Evolutionary conservation across 2,113 vertebrate species (phyloP), one percentile per base, ranked within the genome.

Genomic region (Psilopogon haemacephalus): DNA sequence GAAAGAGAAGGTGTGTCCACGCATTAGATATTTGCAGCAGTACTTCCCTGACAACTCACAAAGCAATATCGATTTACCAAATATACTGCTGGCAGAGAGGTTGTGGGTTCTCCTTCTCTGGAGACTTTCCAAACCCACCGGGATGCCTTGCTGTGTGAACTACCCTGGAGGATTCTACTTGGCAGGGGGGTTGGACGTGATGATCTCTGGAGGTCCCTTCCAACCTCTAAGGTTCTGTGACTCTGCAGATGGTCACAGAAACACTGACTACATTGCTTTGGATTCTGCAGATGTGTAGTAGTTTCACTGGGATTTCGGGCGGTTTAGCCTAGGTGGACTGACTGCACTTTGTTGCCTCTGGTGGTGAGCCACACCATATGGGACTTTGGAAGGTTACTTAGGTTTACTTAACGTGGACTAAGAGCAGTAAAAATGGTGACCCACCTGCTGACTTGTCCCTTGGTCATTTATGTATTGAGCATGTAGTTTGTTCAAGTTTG

Each of bases 301-400:
- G 15, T 2, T 59, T 35, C 3, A 2, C 30, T 35, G n/a, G 24
- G 30, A 19, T 64, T 62, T 54, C 7, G 0, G 44, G 9, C 2
- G 12, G 16, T 52, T 54, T 15, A 37, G 52, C 8, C 33, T 2
- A 1, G 5, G 62, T 67, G 33, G 33, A 85, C 28, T 40, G 32
- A 27, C 16, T 16, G 11, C 23, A 37, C 5, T 19, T 2, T 0
- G 4, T 32, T 52, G 23, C 5, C 6, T 21, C 4, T 46, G 35
- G 40, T 32, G 11, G 14, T 54, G 11, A 6, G 26, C 38, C n/a
- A 18, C 17, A 5, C 9, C 0, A 0, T 10, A 1, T 1, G 1
- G 50, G 23, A 38, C 30, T 59, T 52, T 8, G 23, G 42, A 71
- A 54, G 6, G 27, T 20, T 55, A 5, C 12, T 67, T 44, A 20